Evolutionary conservation across 2,888 invertebrate genomes (phyloP), one percentile per base, ranked within the genome.

Genomic region (Cataglyphis albicans): DNA sequence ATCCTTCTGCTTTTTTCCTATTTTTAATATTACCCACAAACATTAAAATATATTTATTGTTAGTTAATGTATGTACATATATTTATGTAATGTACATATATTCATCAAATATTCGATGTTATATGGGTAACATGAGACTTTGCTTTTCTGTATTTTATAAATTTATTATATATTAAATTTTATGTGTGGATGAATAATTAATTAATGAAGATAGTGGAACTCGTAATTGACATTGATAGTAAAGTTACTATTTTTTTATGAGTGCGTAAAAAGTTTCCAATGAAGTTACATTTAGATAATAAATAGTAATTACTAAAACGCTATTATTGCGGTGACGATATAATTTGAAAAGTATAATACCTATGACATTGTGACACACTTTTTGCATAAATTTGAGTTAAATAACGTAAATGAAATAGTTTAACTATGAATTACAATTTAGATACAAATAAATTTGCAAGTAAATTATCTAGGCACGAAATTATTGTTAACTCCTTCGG

Each of bases 161-260:
- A 61, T 73, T 61, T 73, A 29, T 73, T 73, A 73, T n/a, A 59
- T 59, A 73, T 29, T n/a, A 38, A 38, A 52, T 18, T 18, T 0
- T 41, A 3, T 48, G 18, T 52, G 21, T 25, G 21, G 5, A 12
- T 57, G 3, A 44, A 21, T 21, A 21, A 7, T 25, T 59, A 29
- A 59, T 59, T 41, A 73, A 52, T 52, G 52, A 52, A 52, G n/a
- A n/a, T 52, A 52, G 2, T n/a, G 2, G n/a, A 7, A 52, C 52
- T n/a, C 7, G n/a, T 52, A 52, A 7, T 52, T 52, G 7, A 52
- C 7, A 52, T 52, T 9, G n/a, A 52, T 6, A 18, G 18, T 48
- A 1, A 18, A 48, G 0, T 48, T 48, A 48, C 5, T 48, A 52
- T 52, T n/a, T 52, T 48, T 48, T 2, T 52, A n/a, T 52, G 7